Evolutionary conservation across 2,888 invertebrate species (phyloP), one percentile per base, ranked within the genome.

Genomic region (Pteria penguin): DNA sequence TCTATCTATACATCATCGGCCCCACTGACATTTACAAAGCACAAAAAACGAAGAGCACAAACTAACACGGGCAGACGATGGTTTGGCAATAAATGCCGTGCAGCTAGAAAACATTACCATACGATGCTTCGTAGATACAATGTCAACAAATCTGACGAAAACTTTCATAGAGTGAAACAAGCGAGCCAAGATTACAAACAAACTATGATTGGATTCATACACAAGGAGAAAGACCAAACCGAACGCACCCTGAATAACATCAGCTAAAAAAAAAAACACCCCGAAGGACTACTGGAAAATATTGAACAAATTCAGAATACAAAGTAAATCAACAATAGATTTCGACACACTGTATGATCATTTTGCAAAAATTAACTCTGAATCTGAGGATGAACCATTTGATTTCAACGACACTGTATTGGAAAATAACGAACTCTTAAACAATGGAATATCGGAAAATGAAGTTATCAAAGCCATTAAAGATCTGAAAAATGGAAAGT

Each of bases 391-490:
- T 32, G 62, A 62, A 3, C 32, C n/a, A n/a, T n/a, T n/a, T n/a
- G n/a, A n/a, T n/a, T n/a, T n/a, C n/a, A n/a, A n/a, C 22, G 31
- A 65, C 3, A 14, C 24, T 11, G 33, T 2, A 24, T 24, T 24
- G 36, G 31, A 33, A 33, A 18, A n/a, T 18, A 55, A 72, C 36
- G 31, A 45, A 26, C 8, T 45, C 14, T 52, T 75, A 14, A 79
- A 79, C 52, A 33, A 54, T 1, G 11, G 27, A 57, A 72, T 79
- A 18, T 57, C 72, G 29, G 60, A 60, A 54, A n/a, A 22, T 8
- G 73, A 79, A 65, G 73, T 79, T 55, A 36, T 4, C 24, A 72
- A 69, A 32, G 33, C 55, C 32, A 72, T n/a, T n/a, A n/a, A n/a
- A n/a, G n/a, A n/a, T n/a, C n/a, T n/a, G n/a, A n/a, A n/a, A n/a